Evolutionary conservation across 1,140 invertebrate species (phyloP), one percentile per base, ranked within the genome.

Genomic region (Aleiodes sp.): DNA sequence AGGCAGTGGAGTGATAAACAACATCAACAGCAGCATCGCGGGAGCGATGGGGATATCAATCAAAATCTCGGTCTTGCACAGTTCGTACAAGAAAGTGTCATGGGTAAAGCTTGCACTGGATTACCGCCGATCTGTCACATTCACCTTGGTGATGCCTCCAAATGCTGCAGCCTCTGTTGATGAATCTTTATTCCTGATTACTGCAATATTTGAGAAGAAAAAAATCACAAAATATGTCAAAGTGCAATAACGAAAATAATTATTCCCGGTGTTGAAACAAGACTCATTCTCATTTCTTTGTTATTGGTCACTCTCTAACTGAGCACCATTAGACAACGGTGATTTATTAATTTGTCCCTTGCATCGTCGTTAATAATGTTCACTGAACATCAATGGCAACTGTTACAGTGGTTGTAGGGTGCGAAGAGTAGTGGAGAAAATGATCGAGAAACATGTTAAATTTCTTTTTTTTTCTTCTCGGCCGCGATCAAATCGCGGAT

Each of bases 121-220:
- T 21, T 88, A 60, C 85, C 86, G 2, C 79, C 84, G 0, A 85
- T 89, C 41, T 90, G 89, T 74, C 87, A 88, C 29, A 82, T 88
- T 41, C 89, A 90, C 76, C 80, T 89, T 37, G 87, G 87, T 46
- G 87, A 88, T 61, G 82, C 87, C 19, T 88, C 87, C 29, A 89
- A 89, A 74, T 89, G 88, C 70, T 89, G 89, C 75, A 89, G 87
- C 76, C 87, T 89, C 64, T 90, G 88, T 86, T 90, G 84, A 88
- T 85, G 65, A 77, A 76, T 14, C 12, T 63, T 65, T 57, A 65
- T 57, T 62, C 19, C 10, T 31, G n/a, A 9, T 21, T 9, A 57
- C 7, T n/a, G 16, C 9, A n/a, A n/a, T n/a, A n/a, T n/a, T n/a
- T n/a, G n/a, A 33, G 7, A 33, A 8, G 12, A 33, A 33, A 33